Conservation (phyloP, 2,113 vertebrate species). For the Ciconia boyciana region DNA sequence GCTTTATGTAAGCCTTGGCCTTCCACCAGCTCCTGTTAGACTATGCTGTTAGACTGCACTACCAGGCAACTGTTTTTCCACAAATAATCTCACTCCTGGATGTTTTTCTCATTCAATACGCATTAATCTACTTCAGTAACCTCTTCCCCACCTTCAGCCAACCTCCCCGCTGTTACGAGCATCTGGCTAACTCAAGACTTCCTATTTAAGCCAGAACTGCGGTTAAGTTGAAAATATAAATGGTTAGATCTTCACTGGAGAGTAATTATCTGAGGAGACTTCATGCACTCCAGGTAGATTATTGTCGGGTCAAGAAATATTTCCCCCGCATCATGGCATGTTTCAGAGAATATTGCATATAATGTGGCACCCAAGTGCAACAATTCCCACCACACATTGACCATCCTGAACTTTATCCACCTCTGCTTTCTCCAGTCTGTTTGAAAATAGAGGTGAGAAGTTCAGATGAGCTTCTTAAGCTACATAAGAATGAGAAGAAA, state of each 20-base stretch:
- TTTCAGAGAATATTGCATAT: not conserved
- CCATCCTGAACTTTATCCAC: not conserved
- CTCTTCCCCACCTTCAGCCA: not conserved
- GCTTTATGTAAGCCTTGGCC: no score
- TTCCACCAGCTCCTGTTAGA: no score
- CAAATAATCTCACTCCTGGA: fast-evolving
- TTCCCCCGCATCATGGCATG: fast-evolving
- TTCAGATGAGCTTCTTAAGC: not conserved
- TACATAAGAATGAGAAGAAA: not conserved
- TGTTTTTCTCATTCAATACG: fast-evolving
- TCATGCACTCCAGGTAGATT: fast-evolving
- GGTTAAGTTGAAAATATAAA: fast-evolving
- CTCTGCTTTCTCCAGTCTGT: not conserved
- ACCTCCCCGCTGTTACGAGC: fast-evolving
- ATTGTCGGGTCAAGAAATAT: not conserved
- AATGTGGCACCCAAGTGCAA: fast-evolving
- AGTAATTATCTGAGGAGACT: no score
- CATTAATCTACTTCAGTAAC: not conserved
- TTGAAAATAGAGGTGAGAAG: not conserved
- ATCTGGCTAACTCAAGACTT: not conserved
- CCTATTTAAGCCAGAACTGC: not conserved
- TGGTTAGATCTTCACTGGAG: not conserved
- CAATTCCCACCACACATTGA: fast-evolving
- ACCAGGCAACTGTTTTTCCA: fast-evolving
- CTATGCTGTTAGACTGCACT: no score